phyloP scores from a whole-genome alignment of 2,888 invertebrate genomes.

The Aricia artaxerxes region DNA sequence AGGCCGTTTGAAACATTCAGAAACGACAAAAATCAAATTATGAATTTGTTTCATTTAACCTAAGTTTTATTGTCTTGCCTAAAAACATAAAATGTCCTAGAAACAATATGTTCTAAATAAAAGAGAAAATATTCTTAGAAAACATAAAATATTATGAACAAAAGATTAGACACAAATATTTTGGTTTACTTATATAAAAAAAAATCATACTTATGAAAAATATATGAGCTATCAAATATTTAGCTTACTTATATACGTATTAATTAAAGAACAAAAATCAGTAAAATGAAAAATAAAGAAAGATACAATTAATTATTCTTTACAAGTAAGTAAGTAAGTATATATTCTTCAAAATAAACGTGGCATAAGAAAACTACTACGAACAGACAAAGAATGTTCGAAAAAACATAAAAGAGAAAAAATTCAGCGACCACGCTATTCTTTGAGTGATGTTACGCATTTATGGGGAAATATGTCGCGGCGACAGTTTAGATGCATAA shows the following conservation, averaged over 20 bases:
- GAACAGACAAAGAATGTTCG: too few relatives aligned
- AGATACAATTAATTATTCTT: too few relatives aligned
- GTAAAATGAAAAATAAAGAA: too few relatives aligned
- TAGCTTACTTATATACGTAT: neutral
- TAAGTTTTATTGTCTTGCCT: constrained; percentile 12
- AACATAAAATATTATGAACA: neutral
- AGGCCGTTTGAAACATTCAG: neutral
- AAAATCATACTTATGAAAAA: neutral
- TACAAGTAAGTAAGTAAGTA: too few relatives aligned
- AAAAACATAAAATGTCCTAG: neutral
- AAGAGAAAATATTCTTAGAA: neutral
- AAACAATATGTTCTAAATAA: neutral
- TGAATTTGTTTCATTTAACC: neutral
- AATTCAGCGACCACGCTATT: neutral
- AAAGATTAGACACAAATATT: neutral
- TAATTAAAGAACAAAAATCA: neutral
- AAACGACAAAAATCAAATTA: neutral
- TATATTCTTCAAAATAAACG: too few relatives aligned
- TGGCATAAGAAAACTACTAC: too few relatives aligned
- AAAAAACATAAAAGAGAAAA: neutral
- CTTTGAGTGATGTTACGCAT: neutral
- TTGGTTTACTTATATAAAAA: neutral
- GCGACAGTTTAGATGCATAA: neutral
- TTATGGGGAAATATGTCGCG: neutral
- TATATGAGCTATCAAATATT: neutral